Conservation (phyloP, 2,888 invertebrate genomes). For the Pristionchus fissidentatus region DNA sequence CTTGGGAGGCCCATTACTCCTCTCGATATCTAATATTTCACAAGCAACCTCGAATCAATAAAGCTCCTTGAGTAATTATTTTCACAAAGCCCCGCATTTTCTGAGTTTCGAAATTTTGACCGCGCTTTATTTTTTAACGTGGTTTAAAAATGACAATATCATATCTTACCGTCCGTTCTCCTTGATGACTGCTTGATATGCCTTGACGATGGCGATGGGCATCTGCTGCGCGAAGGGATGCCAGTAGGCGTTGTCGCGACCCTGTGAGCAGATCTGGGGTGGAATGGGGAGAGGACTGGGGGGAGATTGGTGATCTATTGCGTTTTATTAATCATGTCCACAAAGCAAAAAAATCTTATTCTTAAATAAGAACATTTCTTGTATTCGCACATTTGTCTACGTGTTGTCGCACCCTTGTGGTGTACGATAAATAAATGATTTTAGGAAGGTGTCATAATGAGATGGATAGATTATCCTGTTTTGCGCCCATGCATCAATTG, state of each 20-base stretch:
- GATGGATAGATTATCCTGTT: not conserved
- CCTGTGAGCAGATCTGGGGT: constrained; percentile 59
- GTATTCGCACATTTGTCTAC: too few species aligned
- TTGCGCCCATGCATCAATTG: not conserved
- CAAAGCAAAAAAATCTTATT: not conserved
- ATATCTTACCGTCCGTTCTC: constrained; percentile 47
- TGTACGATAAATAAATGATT: not conserved
- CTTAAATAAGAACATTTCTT: too few species aligned
- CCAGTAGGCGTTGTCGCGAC: constrained; percentile 67
- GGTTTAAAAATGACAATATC: too few species aligned
- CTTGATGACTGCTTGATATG: constrained; percentile 60
- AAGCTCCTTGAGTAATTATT: too few species aligned
- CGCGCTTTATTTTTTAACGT: too few species aligned
- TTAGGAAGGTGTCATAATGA: not conserved
- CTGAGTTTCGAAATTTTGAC: too few species aligned
- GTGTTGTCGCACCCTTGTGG: too few species aligned
- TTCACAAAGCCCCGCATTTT: too few species aligned
- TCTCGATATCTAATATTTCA: not conserved
- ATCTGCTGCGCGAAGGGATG: constrained; percentile 67
- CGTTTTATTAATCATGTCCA: not conserved
- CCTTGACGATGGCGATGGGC: constrained; percentile 61
- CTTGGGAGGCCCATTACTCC: not conserved
- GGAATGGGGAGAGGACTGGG: constrained; percentile 38
- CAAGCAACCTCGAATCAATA: too few species aligned
- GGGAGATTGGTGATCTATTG: constrained; percentile 47